phyloP scores from a whole-genome alignment of 2,888 invertebrate genomes.

The Trichacis sp. region DNA sequence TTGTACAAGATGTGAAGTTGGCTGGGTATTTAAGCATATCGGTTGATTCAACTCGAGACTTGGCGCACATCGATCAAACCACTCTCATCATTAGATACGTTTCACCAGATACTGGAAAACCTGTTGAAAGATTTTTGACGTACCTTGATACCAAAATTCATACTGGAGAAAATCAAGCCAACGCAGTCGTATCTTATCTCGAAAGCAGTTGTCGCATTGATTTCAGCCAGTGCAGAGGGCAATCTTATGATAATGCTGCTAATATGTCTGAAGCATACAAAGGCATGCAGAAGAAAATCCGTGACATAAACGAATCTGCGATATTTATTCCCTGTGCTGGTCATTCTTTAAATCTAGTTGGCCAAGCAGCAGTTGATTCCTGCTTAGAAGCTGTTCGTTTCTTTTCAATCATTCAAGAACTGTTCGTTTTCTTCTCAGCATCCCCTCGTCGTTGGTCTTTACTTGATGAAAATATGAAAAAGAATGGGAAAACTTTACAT shows the following conservation, averaged over 20 bases:
- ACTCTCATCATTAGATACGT: conserved; percentile 20
- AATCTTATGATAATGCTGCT: too few species aligned
- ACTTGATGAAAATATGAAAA: too few species aligned
- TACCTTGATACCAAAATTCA: too few species aligned
- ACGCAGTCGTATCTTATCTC: too few species aligned
- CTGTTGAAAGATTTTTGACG: conserved; percentile 15
- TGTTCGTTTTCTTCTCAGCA: too few species aligned
- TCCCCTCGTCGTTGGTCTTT: too few species aligned
- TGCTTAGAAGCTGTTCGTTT: conserved; percentile 28
- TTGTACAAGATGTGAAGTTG: conserved; percentile 28
- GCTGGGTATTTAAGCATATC: conserved; percentile 22
- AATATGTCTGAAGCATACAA: too few species aligned
- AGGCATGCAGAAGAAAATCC: too few species aligned
- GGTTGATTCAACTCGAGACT: conserved; percentile 47
- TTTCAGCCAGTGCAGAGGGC: not conserved
- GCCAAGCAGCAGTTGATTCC: conserved; percentile 30
- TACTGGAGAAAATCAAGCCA: too few species aligned
- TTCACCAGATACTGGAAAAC: conserved; percentile 8
- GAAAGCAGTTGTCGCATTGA: conserved; percentile 3
- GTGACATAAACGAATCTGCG: conserved; percentile 14
- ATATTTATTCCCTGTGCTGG: conserved; percentile 41
- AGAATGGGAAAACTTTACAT: not conserved
- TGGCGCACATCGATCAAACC: conserved; percentile 21
- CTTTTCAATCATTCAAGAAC: conserved; percentile 11
- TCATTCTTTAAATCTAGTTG: conserved; percentile 41